Evolutionary conservation across 2,797 vertebrate genomes (phyloP).

Genomic region (Crocodylus rhombifer): DNA sequence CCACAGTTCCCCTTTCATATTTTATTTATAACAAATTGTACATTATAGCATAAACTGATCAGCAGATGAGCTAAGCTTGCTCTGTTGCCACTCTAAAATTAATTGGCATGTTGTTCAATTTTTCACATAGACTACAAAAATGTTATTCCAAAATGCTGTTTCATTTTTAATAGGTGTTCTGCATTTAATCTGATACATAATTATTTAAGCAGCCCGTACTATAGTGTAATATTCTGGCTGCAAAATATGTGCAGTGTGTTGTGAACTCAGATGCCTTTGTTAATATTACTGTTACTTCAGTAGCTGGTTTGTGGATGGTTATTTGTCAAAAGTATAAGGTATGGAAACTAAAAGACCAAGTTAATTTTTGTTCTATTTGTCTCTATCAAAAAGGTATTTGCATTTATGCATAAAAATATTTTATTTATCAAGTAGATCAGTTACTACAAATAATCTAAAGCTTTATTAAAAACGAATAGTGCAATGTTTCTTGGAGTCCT

Average conservation of each 20-base stretch:
- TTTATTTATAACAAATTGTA: background rate
- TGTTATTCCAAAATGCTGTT: background rate
- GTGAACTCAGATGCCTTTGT: background rate
- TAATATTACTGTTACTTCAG: background rate
- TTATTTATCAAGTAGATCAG: background rate
- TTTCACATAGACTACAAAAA: background rate
- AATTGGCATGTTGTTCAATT: too few relatives aligned
- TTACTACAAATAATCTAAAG: background rate
- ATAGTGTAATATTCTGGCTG: background rate
- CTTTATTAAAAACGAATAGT: background rate
- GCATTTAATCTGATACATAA: background rate
- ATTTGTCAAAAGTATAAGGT: background rate
- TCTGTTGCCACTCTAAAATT: background rate
- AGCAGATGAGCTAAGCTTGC: background rate
- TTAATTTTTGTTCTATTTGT: conserved; percentile 11
- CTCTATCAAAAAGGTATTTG: conserved; percentile 30
- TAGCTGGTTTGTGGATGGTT: background rate
- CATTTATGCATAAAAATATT: conserved; percentile 10
- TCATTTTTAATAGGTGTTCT: background rate
- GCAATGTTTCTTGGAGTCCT: background rate
- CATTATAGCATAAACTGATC: background rate
- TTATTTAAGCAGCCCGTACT: background rate
- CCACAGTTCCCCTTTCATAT: background rate
- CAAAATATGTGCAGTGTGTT: background rate
- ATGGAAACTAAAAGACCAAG: background rate